Percentiles rank a stretch among this genome's conserved stretches.
Conservation (phyloP, 2,888 invertebrate genomes). For the Drosophila paracracens region DNA sequence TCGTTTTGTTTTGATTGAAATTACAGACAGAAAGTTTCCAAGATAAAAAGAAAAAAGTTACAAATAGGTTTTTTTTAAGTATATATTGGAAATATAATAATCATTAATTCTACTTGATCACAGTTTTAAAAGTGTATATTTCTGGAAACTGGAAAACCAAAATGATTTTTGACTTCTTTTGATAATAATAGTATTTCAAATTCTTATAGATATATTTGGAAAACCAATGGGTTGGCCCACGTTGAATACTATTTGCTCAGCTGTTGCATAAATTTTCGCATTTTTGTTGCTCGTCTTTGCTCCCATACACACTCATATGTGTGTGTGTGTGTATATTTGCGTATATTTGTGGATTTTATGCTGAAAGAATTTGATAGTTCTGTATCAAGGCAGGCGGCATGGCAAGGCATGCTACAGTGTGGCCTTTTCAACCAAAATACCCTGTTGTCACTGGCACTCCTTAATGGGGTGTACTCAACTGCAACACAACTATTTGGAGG, state of each 20-base stretch:
- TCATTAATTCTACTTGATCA: not conserved
- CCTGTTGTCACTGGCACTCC: not conserved
- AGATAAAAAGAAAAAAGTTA: not conserved
- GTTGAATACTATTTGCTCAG: slow-evolving; percentile 53
- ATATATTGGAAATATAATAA: not conserved
- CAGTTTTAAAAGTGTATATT: not conserved
- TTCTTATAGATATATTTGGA: not conserved
- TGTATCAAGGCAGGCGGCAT: slow-evolving; percentile 55
- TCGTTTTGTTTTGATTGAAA: not conserved
- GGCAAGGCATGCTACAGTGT: slow-evolving; percentile 44
- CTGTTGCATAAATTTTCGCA: slow-evolving; percentile 78
- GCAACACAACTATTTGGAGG: not conserved
- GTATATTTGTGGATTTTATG: slow-evolving; percentile 56
- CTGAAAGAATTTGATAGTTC: slow-evolving; percentile 67
- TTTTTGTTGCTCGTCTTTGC: slow-evolving; percentile 57
- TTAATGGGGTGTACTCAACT: not conserved
- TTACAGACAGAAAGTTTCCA: not conserved
- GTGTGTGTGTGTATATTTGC: slow-evolving; percentile 6
- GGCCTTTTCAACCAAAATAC: slow-evolving; percentile 30
- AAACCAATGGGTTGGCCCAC: slow-evolving; percentile 50
- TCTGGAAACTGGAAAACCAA: not conserved
- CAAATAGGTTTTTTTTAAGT: not conserved
- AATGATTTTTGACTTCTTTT: not conserved
- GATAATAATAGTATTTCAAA: not conserved
- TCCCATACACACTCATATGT: not conserved